Base-by-base conservation (phyloP, 2,888 invertebrate species). In the Fragum whitleyi region DNA sequence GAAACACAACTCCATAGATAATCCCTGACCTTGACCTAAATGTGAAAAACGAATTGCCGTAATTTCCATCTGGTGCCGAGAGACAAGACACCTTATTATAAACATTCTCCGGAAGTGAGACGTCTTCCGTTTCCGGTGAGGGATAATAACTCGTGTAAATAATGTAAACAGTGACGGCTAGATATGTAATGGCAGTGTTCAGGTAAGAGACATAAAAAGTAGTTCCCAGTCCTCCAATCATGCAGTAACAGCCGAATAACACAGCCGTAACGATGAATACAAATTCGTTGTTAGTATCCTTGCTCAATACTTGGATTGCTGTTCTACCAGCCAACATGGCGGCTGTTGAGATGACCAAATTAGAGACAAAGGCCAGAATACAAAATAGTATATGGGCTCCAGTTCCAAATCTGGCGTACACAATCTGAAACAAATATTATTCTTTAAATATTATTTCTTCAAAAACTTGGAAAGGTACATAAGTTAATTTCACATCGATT, bases 151-250 rank as follows among this genome's bases (percentile, higher is more conserved):
- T 87, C 7, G 89, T 86, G 59, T 86, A 83, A 21, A 90, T 73
- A 23, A 88, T 85, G 76, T 91, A 90, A 19, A 87, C 82, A 7
- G 89, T 77, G 5, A 92, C 80, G 14, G 90, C 83, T 9, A 89
- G 73, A 73, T 91, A 92, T 0, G 91, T 90, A 23, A 92, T 71
- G 14, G 88, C 88, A 0, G 91, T 89, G 77, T 91, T 92, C 80
- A 91, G 91, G 82, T 92, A 92, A 7, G 92, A 92, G 21, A 92
- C 92, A 71, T 92, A 92, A 68, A 92, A 92, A 0, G 92, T 92
- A 32, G 61, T 61, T 3, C 61, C 61, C 3, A 61, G 61, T n/a
- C 61, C 61, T 29, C 61, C 61, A n/a, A 92, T 85, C 51, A 92
- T 87, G 19, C 91, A 90, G 65, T 91, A 92, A 36, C 88, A 89